Percentiles rank a stretch among this genome's conserved stretches.
Conservation (phyloP, 2,113 vertebrate genomes). For the Misgurnus anguillicaudatus region DNA sequence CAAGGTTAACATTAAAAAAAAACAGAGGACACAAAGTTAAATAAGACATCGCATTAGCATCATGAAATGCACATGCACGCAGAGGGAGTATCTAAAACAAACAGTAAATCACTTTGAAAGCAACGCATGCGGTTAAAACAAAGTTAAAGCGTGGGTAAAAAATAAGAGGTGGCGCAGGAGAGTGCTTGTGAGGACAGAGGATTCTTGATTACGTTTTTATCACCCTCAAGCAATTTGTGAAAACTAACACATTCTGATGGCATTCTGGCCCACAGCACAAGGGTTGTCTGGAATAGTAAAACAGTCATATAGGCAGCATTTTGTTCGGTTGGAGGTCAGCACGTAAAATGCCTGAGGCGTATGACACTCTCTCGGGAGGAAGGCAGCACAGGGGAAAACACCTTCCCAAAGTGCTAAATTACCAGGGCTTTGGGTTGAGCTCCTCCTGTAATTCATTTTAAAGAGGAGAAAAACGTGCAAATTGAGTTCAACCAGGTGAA, state of each 20-base stretch:
- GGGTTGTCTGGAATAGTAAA: conserved; percentile 60
- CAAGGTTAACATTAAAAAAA: conserved; percentile 10
- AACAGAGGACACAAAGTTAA: conserved; percentile 13
- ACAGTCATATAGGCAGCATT: conserved; percentile 52
- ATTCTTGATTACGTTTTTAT: conserved; percentile 65
- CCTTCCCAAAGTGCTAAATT: conserved; percentile 51
- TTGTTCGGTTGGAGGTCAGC: conserved; percentile 58
- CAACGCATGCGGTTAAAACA: conserved; percentile 17
- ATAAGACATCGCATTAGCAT: neutral
- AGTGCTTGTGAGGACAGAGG: conserved; percentile 30
- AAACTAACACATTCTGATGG: conserved; percentile 63
- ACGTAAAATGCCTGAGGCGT: conserved; percentile 48
- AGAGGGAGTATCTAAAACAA: conserved; percentile 6
- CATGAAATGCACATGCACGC: neutral
- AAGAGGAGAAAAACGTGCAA: conserved; percentile 15
- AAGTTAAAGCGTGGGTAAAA: neutral
- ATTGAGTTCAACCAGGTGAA: conserved; percentile 37
- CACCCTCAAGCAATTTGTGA: conserved; percentile 60
- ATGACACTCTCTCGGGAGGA: conserved; percentile 30
- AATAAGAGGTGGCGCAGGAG: conserved; percentile 25
- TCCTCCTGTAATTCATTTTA: conserved; percentile 21
- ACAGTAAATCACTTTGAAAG: conserved; percentile 4
- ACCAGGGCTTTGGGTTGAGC: conserved; percentile 39
- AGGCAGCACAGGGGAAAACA: conserved; percentile 51
- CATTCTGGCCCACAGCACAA: conserved; percentile 56